Evolutionary conservation across 2,113 vertebrate species (phyloP), one percentile per base, ranked within the genome.

Genomic region (Xenopus borealis): DNA sequence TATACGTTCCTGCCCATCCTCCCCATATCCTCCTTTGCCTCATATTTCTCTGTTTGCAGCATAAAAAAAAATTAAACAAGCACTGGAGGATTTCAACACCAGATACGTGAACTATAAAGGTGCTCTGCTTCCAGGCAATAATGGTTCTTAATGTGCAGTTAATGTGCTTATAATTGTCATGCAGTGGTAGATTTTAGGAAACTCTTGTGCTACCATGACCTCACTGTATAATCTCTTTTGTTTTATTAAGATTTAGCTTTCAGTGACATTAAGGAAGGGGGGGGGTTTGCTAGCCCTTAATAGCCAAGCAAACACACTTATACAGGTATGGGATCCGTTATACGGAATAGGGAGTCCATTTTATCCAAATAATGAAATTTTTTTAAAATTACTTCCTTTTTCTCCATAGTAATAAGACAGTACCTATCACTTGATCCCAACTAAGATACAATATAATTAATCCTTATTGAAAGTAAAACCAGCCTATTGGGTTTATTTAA

Each of bases 131-230:
- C 18, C 20, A 61, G 27, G 10, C 11, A 18, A 27, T 61, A 61
- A 61, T 61, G 58, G 19, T 61, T 61, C 58, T 61, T 61, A 61
- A 61, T 61, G 58, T 12, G 58, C 18, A 20, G 58, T 61, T 61
- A 61, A 61, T 61, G 18, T 61, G 58, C 18, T 61, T 61, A 55
- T 55, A 55, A 55, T 55, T 55, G 53, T 17, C 53, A 20, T 61
- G 58, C 58, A 61, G 18, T 61, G 58, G 58, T 61, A 61, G 18
- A 61, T 11, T 61, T 5, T 27, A 10, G 6, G 10, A 10, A 27
- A 18, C 58, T 12, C 33, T 55, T 55, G 19, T 61, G 20, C 18
- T 23, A 23, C 12, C 18, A 12, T 61, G 58, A 61, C 58, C 20
- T 20, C 9, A 18, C 20, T 61, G 19, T 61, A 61, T 61, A 23